A percentile compares a stretch with the other conserved stretches of the same genome.
Evolutionary conservation across 2,113 vertebrate genomes (phyloP).

Genomic region (Apodemus speciosus): DNA sequence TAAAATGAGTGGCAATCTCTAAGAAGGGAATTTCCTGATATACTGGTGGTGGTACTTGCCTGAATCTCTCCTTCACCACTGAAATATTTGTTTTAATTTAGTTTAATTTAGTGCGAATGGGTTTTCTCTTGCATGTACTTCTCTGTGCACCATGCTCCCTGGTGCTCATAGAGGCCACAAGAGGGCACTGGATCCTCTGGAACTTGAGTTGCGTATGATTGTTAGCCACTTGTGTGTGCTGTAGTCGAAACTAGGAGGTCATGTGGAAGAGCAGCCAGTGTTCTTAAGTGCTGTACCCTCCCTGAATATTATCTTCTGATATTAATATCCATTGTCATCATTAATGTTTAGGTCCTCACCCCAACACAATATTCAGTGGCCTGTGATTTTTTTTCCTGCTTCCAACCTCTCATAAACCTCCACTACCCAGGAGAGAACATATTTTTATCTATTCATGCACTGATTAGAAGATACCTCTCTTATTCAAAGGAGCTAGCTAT

Average conservation of each 20-base stretch:
- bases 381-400: not conserved
- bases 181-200: not conserved
- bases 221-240: not conserved
- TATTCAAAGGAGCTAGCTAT: not conserved
- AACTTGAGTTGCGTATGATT: not conserved
- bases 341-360: not conserved
- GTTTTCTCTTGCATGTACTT: not conserved
- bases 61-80: not conserved
- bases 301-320: not conserved
- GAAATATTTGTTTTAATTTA: not conserved
- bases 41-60: not conserved
- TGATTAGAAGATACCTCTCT: not conserved
- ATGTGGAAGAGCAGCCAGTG: not conserved
- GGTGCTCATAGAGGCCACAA: not conserved
- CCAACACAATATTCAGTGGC: not conserved
- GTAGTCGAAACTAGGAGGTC: not conserved
- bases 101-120: too few relatives aligned
- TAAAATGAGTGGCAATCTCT: not conserved
- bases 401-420: not conserved
- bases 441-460: not conserved
- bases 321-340: not conserved
- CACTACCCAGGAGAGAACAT: not conserved
- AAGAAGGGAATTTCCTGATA: not conserved
- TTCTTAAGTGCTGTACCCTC: not conserved
- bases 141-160: not conserved